A percentile compares a stretch with the other conserved stretches of the same genome.
Conservation (phyloP, 1,140 invertebrate species). For the Pemphigus obesinymphae region DNA sequence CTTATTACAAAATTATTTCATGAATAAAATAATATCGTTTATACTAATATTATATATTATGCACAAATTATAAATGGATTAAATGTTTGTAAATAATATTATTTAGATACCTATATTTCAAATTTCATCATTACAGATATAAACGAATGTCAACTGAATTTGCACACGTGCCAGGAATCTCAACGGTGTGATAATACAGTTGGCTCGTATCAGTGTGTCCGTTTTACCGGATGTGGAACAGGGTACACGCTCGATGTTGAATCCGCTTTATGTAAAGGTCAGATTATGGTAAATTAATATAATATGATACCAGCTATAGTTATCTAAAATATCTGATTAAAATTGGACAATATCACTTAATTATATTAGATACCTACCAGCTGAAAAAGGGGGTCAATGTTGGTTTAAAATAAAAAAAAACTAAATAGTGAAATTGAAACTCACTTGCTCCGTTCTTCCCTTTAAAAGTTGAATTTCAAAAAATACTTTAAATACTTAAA, state of each 20-base stretch:
- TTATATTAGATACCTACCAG: background rate
- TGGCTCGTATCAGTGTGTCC: constrained; percentile 77
- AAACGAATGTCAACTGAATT: constrained; percentile 61
- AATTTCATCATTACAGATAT: constrained; percentile 53
- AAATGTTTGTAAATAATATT: too few relatives aligned
- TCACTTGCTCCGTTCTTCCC: too few relatives aligned
- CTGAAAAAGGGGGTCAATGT: too few relatives aligned
- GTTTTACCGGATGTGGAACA: constrained; percentile 85
- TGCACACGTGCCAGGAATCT: constrained; percentile 58
- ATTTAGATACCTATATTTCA: too few relatives aligned
- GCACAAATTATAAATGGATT: too few relatives aligned
- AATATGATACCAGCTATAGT: background rate
- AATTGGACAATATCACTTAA: background rate
- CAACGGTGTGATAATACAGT: constrained; percentile 87
- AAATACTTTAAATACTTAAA: too few relatives aligned
- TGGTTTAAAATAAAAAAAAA: too few relatives aligned
- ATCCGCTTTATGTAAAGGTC: constrained; percentile 81
- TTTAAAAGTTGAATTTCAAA: too few relatives aligned
- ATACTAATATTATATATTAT: too few relatives aligned
- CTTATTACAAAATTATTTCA: too few relatives aligned
- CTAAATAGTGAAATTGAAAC: too few relatives aligned
- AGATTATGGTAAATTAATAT: background rate
- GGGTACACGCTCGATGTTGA: constrained; percentile 90
- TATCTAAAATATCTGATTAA: background rate
- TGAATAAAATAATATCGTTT: too few relatives aligned